phyloP scores from a whole-genome alignment of 2,797 vertebrate species.

The Poeciliopsis infans region DNA sequence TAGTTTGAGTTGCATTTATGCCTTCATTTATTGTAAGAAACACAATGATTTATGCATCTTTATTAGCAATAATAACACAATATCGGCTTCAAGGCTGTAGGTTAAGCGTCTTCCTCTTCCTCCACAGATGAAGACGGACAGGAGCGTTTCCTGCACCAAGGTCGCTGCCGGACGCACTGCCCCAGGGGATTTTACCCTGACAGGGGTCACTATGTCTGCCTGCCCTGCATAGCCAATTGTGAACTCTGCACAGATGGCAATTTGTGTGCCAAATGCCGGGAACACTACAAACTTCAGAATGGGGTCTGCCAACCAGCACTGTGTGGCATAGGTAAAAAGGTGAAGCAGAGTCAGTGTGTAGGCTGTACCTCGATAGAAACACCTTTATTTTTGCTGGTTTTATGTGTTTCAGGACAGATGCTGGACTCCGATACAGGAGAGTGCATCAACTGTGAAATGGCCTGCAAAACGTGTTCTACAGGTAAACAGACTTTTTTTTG shows the following conservation, averaged over 20 bases:
- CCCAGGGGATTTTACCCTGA: conserved; percentile 81
- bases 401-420: conserved; percentile 79
- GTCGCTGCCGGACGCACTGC: conserved; percentile 83
- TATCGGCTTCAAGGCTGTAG: neutral
- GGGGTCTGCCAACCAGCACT: conserved; percentile 77
- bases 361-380: neutral
- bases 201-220: conserved; percentile 79
- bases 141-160: conserved; percentile 83
- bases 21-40: conserved; percentile 31
- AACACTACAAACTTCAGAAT: conserved; percentile 80
- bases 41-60: conserved; percentile 39
- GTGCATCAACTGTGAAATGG: conserved; percentile 81
- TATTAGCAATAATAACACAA: conserved; percentile 24
- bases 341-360: conserved; percentile 7
- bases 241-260: conserved; percentile 83
- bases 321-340: conserved; percentile 77
- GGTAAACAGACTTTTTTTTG: conserved; percentile 62
- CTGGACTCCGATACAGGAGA: conserved; percentile 83
- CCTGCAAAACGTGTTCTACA: conserved; percentile 82
- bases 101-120: conserved; percentile 27
- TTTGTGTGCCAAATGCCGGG: conserved; percentile 83
- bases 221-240: conserved; percentile 82
- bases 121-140: conserved; percentile 81
- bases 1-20: conserved; percentile 25
- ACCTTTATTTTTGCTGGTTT: conserved; percentile 2